These are phyloP conservation scores for Andricus quercusramuli DNA, from an alignment of 2,888 invertebrate species.

Conservation along the genomic window DNA sequence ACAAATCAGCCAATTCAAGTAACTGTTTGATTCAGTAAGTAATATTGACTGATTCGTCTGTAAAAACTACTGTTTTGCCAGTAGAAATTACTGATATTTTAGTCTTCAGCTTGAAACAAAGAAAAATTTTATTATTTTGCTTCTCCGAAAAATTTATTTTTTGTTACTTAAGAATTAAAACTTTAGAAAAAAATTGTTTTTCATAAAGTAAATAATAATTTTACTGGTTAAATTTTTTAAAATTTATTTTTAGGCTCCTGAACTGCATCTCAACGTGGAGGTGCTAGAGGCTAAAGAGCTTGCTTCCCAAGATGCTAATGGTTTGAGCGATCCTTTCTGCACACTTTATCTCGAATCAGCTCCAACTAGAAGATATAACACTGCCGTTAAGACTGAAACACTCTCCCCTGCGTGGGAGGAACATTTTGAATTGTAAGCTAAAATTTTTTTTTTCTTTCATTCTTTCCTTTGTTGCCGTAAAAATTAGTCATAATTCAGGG, in stretches of 20 bases:
- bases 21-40: too few relatives aligned
- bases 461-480: not conserved
- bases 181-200: too few relatives aligned
- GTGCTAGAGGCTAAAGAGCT: conserved; percentile 92
- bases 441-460: not conserved
- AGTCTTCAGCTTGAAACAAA: not conserved
- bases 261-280: conserved; percentile 90
- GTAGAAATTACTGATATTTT: too few relatives aligned
- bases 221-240: not conserved
- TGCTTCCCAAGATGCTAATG: conserved; percentile 91
- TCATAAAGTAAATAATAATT: too few relatives aligned
- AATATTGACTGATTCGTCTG: too few relatives aligned
- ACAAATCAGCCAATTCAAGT: too few relatives aligned
- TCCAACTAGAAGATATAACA: conserved; percentile 89
- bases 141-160: too few relatives aligned
- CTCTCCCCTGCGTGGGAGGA: conserved; percentile 98
- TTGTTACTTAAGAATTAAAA: too few relatives aligned
- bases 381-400: conserved; percentile 94
- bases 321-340: conserved; percentile 98
- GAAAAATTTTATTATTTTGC: too few relatives aligned
- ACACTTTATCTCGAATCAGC: conserved; percentile 92
- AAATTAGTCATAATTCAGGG: not conserved
- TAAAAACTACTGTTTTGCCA: too few relatives aligned
- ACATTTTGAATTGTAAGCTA: conserved; percentile 95
- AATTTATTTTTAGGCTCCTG: conserved; percentile 82